phyloP scores from a whole-genome alignment of 2,888 invertebrate genomes.

The Amiota communis region DNA sequence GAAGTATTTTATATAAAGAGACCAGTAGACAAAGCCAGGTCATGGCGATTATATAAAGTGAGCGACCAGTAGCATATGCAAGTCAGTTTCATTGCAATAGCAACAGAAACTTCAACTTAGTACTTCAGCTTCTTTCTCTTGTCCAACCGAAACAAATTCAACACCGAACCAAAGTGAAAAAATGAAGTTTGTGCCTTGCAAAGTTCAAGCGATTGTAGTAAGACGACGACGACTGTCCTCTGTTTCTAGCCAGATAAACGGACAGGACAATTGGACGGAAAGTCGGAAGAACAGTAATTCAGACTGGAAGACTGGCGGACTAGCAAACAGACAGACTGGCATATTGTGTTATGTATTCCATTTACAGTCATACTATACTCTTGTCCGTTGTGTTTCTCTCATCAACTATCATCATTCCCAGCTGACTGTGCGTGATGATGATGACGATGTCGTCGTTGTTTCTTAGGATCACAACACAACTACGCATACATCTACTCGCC shows the following conservation, averaged over 20 bases:
- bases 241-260: neutral
- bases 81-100: neutral
- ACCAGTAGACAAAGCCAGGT: neutral
- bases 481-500: neutral
- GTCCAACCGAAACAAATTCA: too few relatives aligned
- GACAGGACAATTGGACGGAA: neutral
- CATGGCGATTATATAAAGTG: conserved; percentile 8
- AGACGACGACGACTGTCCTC: neutral
- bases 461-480: neutral
- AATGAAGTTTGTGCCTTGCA: neutral
- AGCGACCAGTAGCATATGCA: conserved; percentile 17
- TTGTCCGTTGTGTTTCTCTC: neutral
- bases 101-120: neutral
- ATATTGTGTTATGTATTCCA: neutral
- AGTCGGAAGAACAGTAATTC: neutral
- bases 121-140: too few relatives aligned
- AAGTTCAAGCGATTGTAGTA: conserved; percentile 11
- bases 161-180: neutral
- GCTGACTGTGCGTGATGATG: too few relatives aligned
- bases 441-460: too few relatives aligned
- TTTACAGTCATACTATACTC: neutral
- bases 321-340: neutral
- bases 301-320: neutral
- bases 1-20: neutral
- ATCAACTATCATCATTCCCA: neutral